Conservation (phyloP, 2,113 vertebrate species). For the Tympanuchus pallidicinctus region DNA sequence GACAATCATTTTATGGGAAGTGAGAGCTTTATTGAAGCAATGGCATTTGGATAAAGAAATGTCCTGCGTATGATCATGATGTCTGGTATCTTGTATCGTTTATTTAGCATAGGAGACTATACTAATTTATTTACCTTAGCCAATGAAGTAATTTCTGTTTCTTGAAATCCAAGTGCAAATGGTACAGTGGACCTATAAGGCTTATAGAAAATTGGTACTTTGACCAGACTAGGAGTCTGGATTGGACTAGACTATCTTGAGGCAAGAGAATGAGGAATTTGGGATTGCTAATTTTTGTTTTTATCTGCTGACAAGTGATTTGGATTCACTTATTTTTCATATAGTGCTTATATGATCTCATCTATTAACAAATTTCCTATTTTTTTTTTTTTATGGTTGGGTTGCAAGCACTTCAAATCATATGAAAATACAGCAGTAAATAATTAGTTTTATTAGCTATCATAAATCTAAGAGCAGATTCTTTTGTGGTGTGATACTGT, state of each 20-base stretch:
- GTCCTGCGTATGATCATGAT: background rate
- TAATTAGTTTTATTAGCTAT: background rate
- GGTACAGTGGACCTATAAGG: background rate
- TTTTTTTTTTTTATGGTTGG: background rate
- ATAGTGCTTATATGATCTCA: background rate
- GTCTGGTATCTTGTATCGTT: background rate
- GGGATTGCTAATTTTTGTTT: background rate
- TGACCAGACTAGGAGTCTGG: background rate
- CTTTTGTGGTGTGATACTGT: background rate
- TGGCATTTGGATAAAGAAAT: background rate
- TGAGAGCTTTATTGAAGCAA: background rate
- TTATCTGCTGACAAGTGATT: background rate
- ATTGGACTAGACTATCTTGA: background rate
- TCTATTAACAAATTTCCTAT: background rate
- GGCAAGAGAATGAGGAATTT: background rate
- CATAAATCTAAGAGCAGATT: background rate
- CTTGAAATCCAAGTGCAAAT: background rate
- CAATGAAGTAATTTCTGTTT: background rate
- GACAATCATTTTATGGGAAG: background rate
- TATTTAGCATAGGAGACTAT: background rate
- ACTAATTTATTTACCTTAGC: background rate
- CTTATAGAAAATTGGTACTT: background rate
- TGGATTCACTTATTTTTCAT: background rate
- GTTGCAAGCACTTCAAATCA: background rate
- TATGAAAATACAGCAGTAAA: background rate